Base-by-base conservation (phyloP, 2,888 invertebrate species). In the Clivina fossor region DNA sequence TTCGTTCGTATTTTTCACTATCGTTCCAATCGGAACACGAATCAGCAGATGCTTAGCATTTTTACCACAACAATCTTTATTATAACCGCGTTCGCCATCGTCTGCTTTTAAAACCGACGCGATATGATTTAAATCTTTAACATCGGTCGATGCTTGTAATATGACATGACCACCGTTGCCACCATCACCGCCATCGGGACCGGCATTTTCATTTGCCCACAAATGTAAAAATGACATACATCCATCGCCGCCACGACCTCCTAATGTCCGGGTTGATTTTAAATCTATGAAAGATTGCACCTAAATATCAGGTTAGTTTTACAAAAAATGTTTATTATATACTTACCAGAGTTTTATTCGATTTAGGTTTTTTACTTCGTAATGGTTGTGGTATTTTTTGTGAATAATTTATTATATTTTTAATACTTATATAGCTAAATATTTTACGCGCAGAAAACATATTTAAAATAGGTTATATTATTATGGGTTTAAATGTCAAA, bases 141-240 rank as follows among this genome's bases (percentile, higher is more conserved):
- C 77, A 49, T 85, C 78, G 22, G 73, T 71, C 0, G 81, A 78
- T 0, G 91, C 88, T 84, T 82, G 76, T 61, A 97, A 88, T 51
- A 97, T 81, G 1, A 98, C 88, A 75, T 98, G 97, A 0, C 93
- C 97, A 0, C 97, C 97, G 69, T 90, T 83, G 0, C 99, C 99
- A 0, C 98, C 99, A 72, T 98, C 94, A 0, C 97, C 98, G 0
- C 96, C 97, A 72, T 94, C 92, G 0, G 96, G 97, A 0, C 97
- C 97, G 0, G 93, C 98, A 55, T 80, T 81, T 60, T 94, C 95
- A 66, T 94, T 94, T 49, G 81, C 79, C 81, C 85, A 92, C 5
- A 85, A 76, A 58, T 85, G 84, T 4, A 93, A 75, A 70, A 99
- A 95, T 0, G 93, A 91, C 51, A 95, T 83, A 63, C 85, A 85